Percentiles rank a stretch among this genome's conserved stretches.
phyloP scores from a whole-genome alignment of 2,113 vertebrate genomes.

The Caranx melampygus region DNA sequence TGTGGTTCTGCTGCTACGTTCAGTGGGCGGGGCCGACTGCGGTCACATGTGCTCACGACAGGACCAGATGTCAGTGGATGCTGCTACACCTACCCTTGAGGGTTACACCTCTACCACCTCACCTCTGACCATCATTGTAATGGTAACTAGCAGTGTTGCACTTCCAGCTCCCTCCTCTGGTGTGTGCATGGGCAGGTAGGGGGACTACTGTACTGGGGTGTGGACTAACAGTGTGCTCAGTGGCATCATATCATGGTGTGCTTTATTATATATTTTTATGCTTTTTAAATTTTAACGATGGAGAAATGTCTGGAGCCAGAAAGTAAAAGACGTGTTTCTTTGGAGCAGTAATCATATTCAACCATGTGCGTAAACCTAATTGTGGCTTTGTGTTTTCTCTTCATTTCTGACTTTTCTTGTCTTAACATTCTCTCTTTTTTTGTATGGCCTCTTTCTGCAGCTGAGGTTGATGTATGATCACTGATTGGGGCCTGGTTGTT shows the following conservation, averaged over 20 bases:
- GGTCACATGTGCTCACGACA: conserved; percentile 91
- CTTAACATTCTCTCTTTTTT: not conserved
- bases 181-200: conserved; percentile 49
- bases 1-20: conserved; percentile 93
- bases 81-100: conserved; percentile 89
- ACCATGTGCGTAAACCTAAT: not conserved
- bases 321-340: conserved; percentile 3
- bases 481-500: conserved; percentile 36
- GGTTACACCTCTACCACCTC: conserved; percentile 87
- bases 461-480: conserved; percentile 47
- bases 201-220: conserved; percentile 13
- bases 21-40: conserved; percentile 94
- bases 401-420: not conserved
- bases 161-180: not conserved
- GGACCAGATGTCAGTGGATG: conserved; percentile 92
- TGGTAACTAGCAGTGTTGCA: conserved; percentile 85
- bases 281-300: conserved; percentile 19
- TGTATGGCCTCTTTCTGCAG: conserved; percentile 6
- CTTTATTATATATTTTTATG: not conserved
- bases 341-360: not conserved
- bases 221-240: conserved; percentile 11
- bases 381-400: not conserved
- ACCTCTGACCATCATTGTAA: conserved; percentile 92
- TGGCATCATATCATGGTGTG: conserved; percentile 1
- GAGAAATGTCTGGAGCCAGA: not conserved